Evolutionary conservation across 2,888 invertebrate genomes (phyloP), one percentile per base, ranked within the genome.

Genomic region (Hydrotaea cyrtoneurina): DNA sequence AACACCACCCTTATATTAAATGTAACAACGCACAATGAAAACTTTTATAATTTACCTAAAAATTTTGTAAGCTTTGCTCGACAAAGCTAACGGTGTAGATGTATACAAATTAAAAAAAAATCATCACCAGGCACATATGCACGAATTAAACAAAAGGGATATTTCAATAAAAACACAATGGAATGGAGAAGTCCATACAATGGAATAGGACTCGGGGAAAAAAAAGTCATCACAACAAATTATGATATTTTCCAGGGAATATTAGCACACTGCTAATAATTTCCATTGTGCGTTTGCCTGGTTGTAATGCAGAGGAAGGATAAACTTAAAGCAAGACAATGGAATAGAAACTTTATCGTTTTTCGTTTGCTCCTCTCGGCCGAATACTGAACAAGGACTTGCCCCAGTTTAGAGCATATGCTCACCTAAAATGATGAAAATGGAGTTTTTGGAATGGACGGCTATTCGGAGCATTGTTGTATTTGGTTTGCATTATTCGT

Each of bases 191-290:
- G 59, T 17, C 17, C 3, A 36, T 69, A 15, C 72, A 72, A 23
- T 31, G 31, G 31, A 31, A 31, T 2, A 7, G 31, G 7, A 31
- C 31, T 50, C n/a, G 23, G 26, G 23, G 23, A 69, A 69, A 46
- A 69, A 46, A 31, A 31, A 31, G 31, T 31, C 31, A 10, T 46
- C 69, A 80, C 57, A 79, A 82, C 85, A 82, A 82, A 85, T 82
- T 82, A 79, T 85, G 82, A 77, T 64, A 79, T 79, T 79, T 76
- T 62, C 73, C n/a, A 53, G 79, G 55, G 85, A 85, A 82, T 80
- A 82, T 85, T 85, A 82, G 74, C 73, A 79, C 57, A 79, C 57
- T 26, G 19, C 62, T 79, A 82, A 82, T 76, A 64, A 23, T 46
- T 43, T 55, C 62, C 43, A 15, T 26, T 71, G n/a, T 62, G 3